These are phyloP conservation scores for Brachyalestes nurse DNA, from an alignment of 2,797 vertebrate species.

Conservation along the genomic window DNA sequence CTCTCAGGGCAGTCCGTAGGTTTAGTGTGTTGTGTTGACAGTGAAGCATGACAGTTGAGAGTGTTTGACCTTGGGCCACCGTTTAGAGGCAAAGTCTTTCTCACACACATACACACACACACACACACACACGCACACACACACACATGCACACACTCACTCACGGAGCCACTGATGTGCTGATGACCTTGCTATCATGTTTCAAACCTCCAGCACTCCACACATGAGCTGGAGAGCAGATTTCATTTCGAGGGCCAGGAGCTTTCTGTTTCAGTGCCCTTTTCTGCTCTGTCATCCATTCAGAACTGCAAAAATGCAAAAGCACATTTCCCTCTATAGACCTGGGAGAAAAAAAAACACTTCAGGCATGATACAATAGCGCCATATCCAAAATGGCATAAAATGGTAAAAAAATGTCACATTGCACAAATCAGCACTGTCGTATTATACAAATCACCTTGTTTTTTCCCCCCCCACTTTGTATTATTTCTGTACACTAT, in stretches of 20 bases:
- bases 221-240: slow-evolving; percentile 33
- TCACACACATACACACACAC: slow-evolving; percentile 4
- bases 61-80: slow-evolving; percentile 56
- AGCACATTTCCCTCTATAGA: slow-evolving; percentile 6
- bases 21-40: slow-evolving; percentile 57
- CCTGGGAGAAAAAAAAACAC: background rate
- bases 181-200: slow-evolving; percentile 57
- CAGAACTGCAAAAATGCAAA: slow-evolving; percentile 21
- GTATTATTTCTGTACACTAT: background rate
- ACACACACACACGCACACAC: slow-evolving; percentile 38
- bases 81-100: slow-evolving; percentile 49
- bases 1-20: slow-evolving; percentile 35
- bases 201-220: slow-evolving; percentile 51
- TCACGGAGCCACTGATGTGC: slow-evolving; percentile 50
- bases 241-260: slow-evolving; percentile 39
- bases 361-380: background rate
- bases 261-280: slow-evolving; percentile 32
- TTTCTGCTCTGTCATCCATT: slow-evolving; percentile 30
- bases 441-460: background rate
- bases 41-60: slow-evolving; percentile 61
- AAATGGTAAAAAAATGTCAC: background rate
- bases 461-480: no score
- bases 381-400: background rate
- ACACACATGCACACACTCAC: slow-evolving; percentile 1
- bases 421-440: background rate